Evolutionary conservation across 2,888 invertebrate species (phyloP), one percentile per base, ranked within the genome.

Genomic region (Heliconius ismenius): DNA sequence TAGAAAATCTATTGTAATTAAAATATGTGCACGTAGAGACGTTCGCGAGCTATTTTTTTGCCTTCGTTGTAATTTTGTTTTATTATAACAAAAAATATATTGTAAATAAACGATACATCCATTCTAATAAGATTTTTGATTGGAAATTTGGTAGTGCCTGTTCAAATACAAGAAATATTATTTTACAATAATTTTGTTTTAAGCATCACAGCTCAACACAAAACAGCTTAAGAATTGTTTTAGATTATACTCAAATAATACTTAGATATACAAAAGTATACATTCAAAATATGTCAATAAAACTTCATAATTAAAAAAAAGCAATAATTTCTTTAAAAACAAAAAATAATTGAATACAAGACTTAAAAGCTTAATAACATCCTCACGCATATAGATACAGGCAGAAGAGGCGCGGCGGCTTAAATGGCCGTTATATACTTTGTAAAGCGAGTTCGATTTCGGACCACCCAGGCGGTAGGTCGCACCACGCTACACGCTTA

Each of bases 381-480:
- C 76, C 64, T 43, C 63, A 69, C 43, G 58, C 67, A 64, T 74
- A 58, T 79, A 79, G 70, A 75, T 77, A 62, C 68, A 58, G 64
- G 79, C 76, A 79, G 78, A 81, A 79, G 79, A 80, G 80, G 83
- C 80, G 80, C 82, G 84, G 86, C 87, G 83, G 83, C 81, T 62
- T 83, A 83, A 82, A 83, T 83, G 83, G 82, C 79, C 79, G 81
- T 86, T 91, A 90, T 90, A 83, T 90, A 88, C 87, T 86, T 86
- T 85, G 86, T 90, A 91, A 90, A 90, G 85, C 84, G 87, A 87
- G 85, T 84, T 87, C 89, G 90, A 90, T 87, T 88, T 86, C 82
- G 86, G 94, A 94, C 94, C 94, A 93, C 94, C 93, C 94, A 93
- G 83, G 90, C 85, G 82, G 91, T 81, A 83, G 80, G 67, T 77